Evolutionary conservation across 2,888 invertebrate species (phyloP).

Genomic region (Flexamia atlantica): DNA sequence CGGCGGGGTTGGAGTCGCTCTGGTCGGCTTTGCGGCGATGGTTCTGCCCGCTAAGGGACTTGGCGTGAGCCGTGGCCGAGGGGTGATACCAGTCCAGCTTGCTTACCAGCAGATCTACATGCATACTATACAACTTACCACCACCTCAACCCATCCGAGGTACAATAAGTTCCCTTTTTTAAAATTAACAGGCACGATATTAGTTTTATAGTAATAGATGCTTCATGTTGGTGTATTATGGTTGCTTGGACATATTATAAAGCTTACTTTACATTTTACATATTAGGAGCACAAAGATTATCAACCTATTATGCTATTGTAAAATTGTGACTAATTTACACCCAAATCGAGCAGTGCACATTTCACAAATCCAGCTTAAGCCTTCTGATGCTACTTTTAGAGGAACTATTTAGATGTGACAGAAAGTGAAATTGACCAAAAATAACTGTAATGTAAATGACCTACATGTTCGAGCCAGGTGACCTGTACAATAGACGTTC

Average conservation of each 20-base stretch:
- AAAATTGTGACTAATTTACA: no score
- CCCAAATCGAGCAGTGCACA: neutral
- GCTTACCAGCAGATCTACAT: conserved; percentile 49
- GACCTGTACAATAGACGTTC: conserved; percentile 4
- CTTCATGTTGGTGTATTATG: no score
- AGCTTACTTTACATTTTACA: no score
- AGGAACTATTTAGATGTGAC: no score
- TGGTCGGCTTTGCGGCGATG: conserved; percentile 35
- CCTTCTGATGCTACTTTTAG: neutral
- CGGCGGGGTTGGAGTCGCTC: conserved; percentile 49
- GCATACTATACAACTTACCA: conserved; percentile 35
- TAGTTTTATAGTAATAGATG: no score
- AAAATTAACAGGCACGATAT: no score
- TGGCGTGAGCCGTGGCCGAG: conserved; percentile 56
- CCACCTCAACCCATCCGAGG: neutral
- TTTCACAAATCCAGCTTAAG: neutral
- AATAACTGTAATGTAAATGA: neutral
- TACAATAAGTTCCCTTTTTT: no score
- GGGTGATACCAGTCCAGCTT: conserved; percentile 60
- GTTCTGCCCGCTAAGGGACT: conserved; percentile 42
- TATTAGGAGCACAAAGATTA: no score
- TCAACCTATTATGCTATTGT: no score
- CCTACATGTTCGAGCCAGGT: conserved; percentile 2
- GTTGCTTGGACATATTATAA: no score
- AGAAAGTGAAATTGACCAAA: neutral